A percentile compares a stretch with the other conserved stretches of the same genome.
These are phyloP conservation scores for Pyrocoelia pectoralis DNA, from an alignment of 2,888 invertebrate genomes.

Conservation along the genomic window DNA sequence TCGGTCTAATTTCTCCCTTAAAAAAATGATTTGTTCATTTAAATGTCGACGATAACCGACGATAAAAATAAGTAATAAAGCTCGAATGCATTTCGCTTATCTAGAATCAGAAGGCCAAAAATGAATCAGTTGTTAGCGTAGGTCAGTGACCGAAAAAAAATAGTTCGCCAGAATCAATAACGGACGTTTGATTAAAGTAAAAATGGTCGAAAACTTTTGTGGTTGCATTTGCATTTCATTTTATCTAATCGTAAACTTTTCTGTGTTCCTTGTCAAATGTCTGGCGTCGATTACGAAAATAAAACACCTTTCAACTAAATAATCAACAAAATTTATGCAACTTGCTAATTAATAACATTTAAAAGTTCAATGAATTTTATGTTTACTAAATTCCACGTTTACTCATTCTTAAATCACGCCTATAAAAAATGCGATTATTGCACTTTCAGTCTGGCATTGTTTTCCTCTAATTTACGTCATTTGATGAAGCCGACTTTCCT, in stretches of 20 bases:
- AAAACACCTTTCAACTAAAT: conserved; percentile 8
- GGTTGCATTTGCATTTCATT: background rate
- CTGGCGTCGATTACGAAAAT: conserved; percentile 8
- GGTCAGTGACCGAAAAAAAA: conserved; percentile 42
- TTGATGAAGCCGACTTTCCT: too few relatives aligned
- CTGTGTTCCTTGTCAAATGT: conserved; percentile 6
- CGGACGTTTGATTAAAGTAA: conserved; percentile 10
- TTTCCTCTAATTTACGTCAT: too few relatives aligned
- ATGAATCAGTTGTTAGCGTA: conserved; percentile 37
- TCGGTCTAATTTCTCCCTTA: too few relatives aligned
- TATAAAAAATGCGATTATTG: too few relatives aligned
- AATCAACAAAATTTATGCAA: background rate
- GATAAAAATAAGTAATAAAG: conserved; percentile 10
- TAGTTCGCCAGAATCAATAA: conserved; percentile 42
- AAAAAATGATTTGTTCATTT: background rate
- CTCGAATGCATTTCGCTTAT: conserved; percentile 9
- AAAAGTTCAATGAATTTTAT: too few relatives aligned
- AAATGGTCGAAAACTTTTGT: conserved; percentile 12
- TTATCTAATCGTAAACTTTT: conserved; percentile 1
- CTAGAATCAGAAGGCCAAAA: conserved; percentile 26
- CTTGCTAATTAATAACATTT: too few relatives aligned
- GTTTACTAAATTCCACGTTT: too few relatives aligned
- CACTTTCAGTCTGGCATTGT: too few relatives aligned
- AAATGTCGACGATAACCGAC: background rate
- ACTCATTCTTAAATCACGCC: too few relatives aligned